phyloP scores from a whole-genome alignment of 2,888 invertebrate genomes.

The Herminia tarsipennalis region DNA sequence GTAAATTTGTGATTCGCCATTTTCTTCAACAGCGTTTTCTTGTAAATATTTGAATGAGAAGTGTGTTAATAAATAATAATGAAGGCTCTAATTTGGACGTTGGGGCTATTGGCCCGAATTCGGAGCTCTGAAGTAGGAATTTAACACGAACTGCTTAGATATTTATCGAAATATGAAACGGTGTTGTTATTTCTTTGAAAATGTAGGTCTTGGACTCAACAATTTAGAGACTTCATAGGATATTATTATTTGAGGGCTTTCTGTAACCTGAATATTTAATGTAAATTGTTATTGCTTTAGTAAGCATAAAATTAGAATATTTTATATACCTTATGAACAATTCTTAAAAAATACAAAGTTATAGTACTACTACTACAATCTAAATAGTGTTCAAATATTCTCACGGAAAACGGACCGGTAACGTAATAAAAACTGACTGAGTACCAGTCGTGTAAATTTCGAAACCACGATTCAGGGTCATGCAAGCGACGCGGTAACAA shows the following conservation, averaged over 20 bases:
- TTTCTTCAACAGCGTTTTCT: not conserved
- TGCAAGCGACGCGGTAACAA: no score
- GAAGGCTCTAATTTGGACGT: slow-evolving; percentile 14
- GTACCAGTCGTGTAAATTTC: no score
- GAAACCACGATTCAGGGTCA: no score
- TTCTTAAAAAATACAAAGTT: no score
- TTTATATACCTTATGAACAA: no score
- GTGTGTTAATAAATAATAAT: slow-evolving; percentile 13
- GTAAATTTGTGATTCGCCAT: slow-evolving; percentile 11
- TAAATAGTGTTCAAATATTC: no score
- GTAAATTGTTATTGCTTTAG: no score
- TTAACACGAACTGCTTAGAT: slow-evolving; percentile 30
- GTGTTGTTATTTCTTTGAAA: slow-evolving; percentile 7
- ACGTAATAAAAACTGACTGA: no score
- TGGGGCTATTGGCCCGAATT: slow-evolving; percentile 18
- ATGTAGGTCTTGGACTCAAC: slow-evolving; percentile 8
- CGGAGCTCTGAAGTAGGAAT: slow-evolving; percentile 17
- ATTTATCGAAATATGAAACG: slow-evolving; percentile 27
- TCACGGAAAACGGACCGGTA: no score
- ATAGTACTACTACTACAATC: no score
- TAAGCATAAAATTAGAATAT: no score
- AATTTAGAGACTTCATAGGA: no score
- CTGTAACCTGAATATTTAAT: not conserved
- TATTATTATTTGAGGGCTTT: not conserved
- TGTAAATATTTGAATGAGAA: slow-evolving; percentile 10